These are phyloP conservation scores for Caenorhabditis becei DNA, from an alignment of 2,888 invertebrate genomes.

Conservation along the genomic window DNA sequence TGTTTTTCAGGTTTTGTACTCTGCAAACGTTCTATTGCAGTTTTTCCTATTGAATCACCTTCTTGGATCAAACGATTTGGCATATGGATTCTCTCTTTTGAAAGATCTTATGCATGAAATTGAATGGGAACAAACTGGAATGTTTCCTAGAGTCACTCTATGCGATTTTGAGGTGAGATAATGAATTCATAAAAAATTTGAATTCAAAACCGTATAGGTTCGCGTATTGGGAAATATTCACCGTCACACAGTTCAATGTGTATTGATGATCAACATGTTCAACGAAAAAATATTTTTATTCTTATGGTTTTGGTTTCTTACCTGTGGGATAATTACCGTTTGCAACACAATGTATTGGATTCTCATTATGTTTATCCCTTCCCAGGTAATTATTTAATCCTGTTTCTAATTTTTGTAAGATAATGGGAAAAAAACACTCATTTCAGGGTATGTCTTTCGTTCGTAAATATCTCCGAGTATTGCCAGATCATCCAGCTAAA, in stretches of 20 bases:
- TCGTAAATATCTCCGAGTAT: constrained; percentile 81
- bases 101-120: constrained; percentile 81
- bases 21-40: constrained; percentile 80
- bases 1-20: constrained; percentile 75
- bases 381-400: constrained; percentile 69
- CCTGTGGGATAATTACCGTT: constrained; percentile 80
- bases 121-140: constrained; percentile 82
- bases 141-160: constrained; percentile 82
- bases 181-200: neutral
- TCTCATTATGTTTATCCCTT: constrained; percentile 81
- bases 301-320: constrained; percentile 81
- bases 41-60: constrained; percentile 81
- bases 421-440: neutral
- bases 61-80: constrained; percentile 79
- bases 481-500: constrained; percentile 81
- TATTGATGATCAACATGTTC: constrained; percentile 82
- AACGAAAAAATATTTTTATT: constrained; percentile 80
- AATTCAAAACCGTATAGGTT: constrained; percentile 65
- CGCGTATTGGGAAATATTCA: constrained; percentile 81
- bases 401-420: neutral
- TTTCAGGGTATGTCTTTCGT: constrained; percentile 80
- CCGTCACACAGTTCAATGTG: constrained; percentile 82
- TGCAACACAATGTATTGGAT: constrained; percentile 81
- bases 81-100: constrained; percentile 81
- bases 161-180: constrained; percentile 80